Conservation (phyloP, 2,113 vertebrate genomes). For the Phodopus roborovskii region DNA sequence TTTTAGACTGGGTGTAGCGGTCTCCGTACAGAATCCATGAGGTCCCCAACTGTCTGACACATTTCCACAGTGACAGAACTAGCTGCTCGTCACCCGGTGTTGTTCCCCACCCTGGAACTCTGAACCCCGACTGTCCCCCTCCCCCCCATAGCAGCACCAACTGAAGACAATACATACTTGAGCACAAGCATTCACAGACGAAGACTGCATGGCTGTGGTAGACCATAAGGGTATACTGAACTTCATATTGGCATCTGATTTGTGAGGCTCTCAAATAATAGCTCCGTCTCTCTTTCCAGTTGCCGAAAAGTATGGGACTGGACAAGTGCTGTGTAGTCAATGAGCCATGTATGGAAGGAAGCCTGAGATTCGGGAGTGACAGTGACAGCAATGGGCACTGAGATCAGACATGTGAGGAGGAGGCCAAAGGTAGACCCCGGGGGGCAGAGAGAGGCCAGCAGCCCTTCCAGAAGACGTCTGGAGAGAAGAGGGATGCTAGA, state of each 20-base stretch:
- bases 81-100: no score
- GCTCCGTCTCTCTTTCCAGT: not conserved
- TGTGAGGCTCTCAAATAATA: conserved; percentile 19
- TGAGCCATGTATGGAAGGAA: not conserved
- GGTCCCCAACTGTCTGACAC: not conserved
- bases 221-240: not conserved
- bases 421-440: not conserved
- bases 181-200: no score
- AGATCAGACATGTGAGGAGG: not conserved
- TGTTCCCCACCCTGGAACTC: not conserved
- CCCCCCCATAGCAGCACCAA: accelerated
- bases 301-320: not conserved
- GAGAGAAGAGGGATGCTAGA: not conserved
- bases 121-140: not conserved
- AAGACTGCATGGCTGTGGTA: no score
- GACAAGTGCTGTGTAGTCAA: not conserved
- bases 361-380: not conserved
- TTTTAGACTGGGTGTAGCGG: not conserved
- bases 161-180: not conserved
- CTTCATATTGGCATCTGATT: conserved; percentile 5
- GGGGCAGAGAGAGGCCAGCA: not conserved
- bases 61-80: not conserved
- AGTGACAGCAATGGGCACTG: not conserved
- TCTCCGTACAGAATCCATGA: no score
- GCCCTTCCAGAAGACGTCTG: not conserved